These are phyloP conservation scores for Polypedilum pembai DNA, from an alignment of 1,140 invertebrate genomes.

Conservation along the genomic window DNA sequence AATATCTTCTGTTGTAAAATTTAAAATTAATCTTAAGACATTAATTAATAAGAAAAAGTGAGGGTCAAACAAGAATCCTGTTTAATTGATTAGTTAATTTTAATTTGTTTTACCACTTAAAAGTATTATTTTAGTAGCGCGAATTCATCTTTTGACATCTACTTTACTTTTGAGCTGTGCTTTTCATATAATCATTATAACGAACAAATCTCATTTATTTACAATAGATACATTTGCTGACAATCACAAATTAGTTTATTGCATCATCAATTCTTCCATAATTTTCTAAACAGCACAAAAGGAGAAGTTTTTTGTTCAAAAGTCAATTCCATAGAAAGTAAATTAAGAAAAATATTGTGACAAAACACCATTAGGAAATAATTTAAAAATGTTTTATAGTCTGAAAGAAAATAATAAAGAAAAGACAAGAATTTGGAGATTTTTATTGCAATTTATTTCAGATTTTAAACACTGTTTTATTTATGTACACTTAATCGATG, in stretches of 20 bases:
- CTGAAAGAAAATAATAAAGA: too few species aligned
- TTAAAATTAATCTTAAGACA: neutral
- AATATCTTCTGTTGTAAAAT: slow-evolving; percentile 8
- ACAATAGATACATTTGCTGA: neutral
- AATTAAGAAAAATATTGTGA: neutral
- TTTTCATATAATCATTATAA: neutral
- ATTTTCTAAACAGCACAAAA: neutral
- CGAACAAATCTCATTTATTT: neutral
- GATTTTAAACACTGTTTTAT: too few species aligned
- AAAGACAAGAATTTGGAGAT: too few species aligned
- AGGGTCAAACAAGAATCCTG: neutral
- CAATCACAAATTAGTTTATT: neutral
- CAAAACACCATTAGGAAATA: too few species aligned
- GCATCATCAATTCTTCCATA: neutral
- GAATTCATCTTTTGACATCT: slow-evolving; percentile 1
- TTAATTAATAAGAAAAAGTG: neutral
- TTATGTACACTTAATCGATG: too few species aligned
- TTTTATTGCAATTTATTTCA: too few species aligned
- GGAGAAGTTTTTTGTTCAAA: neutral
- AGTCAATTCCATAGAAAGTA: neutral
- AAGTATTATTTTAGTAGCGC: neutral
- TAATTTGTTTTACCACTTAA: slow-evolving; percentile 3
- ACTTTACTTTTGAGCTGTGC: neutral
- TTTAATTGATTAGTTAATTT: neutral
- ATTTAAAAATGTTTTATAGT: too few species aligned